These are phyloP conservation scores for Vanessa cardui DNA, from an alignment of 2,888 invertebrate species.

Conservation along the genomic window DNA sequence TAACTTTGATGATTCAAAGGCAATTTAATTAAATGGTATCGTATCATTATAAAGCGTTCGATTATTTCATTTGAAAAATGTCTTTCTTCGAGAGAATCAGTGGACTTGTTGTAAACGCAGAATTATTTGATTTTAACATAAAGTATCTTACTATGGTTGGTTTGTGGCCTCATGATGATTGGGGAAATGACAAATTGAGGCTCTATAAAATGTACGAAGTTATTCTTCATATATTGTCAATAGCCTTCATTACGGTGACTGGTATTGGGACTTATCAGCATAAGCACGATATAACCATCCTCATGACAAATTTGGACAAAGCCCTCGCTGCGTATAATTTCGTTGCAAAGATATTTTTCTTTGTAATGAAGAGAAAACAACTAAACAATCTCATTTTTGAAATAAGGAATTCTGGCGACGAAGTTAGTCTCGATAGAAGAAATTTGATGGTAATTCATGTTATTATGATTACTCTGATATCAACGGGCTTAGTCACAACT, in stretches of 20 bases:
- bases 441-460: conserved; percentile 55
- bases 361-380: conserved; percentile 52
- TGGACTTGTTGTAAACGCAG: conserved; percentile 38
- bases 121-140: conserved; percentile 64
- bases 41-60: background rate
- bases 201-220: conserved; percentile 58
- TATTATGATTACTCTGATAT: conserved; percentile 48
- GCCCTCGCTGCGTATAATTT: conserved; percentile 60
- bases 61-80: conserved; percentile 32
- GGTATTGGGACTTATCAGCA: conserved; percentile 56
- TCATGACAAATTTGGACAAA: conserved; percentile 63
- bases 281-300: conserved; percentile 47
- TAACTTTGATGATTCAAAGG: conserved; percentile 19
- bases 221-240: conserved; percentile 49
- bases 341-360: conserved; percentile 57
- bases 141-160: conserved; percentile 62
- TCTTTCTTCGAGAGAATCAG: conserved; percentile 25
- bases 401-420: conserved; percentile 61
- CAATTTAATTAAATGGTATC: conserved; percentile 8
- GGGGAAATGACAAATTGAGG: conserved; percentile 42
- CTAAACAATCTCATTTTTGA: conserved; percentile 55
- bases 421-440: conserved; percentile 51
- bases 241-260: conserved; percentile 50
- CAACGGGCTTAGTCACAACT: conserved; percentile 45
- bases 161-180: conserved; percentile 60